Percentiles rank a stretch among this genome's conserved stretches.
These are phyloP conservation scores for Rhysida immarginata DNA, from an alignment of 1,140 invertebrate genomes.

Conservation along the genomic window DNA sequence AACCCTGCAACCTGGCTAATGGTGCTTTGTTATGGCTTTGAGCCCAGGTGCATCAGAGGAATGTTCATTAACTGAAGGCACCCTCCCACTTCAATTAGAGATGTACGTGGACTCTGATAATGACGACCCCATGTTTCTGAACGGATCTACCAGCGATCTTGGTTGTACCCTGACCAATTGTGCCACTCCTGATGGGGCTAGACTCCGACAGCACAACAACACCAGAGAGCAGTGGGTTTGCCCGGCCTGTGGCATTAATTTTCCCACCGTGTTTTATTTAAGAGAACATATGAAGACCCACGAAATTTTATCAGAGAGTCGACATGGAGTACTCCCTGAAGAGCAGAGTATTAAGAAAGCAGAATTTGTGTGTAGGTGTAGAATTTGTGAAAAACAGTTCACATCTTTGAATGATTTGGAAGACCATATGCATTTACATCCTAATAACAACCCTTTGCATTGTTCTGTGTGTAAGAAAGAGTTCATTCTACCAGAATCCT, in stretches of 20 bases:
- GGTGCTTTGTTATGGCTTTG: too few relatives aligned
- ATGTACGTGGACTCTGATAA: neutral
- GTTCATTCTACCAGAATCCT: neutral
- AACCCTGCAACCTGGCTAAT: too few relatives aligned
- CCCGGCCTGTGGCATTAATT: neutral
- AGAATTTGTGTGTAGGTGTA: constrained; percentile 1
- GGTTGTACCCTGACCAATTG: too few relatives aligned
- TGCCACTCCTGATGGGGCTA: too few relatives aligned
- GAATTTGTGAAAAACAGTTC: neutral
- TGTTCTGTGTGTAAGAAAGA: neutral
- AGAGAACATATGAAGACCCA: constrained; percentile 4
- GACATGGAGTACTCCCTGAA: neutral
- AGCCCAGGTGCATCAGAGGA: too few relatives aligned
- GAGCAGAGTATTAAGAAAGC: neutral
- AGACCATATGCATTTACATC: neutral
- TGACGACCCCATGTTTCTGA: neutral
- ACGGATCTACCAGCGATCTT: too few relatives aligned
- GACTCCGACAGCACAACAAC: too few relatives aligned
- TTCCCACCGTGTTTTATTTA: neutral
- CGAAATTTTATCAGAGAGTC: neutral
- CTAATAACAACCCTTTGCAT: too few relatives aligned
- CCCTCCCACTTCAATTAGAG: neutral
- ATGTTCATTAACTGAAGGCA: neutral
- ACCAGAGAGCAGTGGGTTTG: neutral
- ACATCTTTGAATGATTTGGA: neutral